A percentile compares a stretch with the other conserved stretches of the same genome.
These are phyloP conservation scores for Drosophila greeni DNA, from an alignment of 2,888 invertebrate species.

Conservation along the genomic window DNA sequence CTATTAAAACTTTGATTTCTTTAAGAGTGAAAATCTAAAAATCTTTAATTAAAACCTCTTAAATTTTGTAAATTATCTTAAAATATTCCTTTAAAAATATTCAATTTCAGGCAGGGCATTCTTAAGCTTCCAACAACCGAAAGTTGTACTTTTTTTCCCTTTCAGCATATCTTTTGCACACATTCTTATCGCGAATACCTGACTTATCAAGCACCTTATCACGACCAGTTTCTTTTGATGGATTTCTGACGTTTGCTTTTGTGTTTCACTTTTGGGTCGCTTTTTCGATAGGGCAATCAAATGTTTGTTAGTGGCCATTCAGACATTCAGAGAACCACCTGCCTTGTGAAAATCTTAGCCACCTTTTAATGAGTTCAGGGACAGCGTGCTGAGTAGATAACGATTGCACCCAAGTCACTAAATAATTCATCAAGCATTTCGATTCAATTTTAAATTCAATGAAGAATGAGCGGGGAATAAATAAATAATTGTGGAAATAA, in stretches of 20 bases:
- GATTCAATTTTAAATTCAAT: slow-evolving; percentile 27
- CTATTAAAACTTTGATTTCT: not conserved
- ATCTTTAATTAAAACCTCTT: not conserved
- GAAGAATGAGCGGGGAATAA: slow-evolving; percentile 15
- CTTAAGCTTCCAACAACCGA: not conserved
- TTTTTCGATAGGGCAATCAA: slow-evolving; percentile 34
- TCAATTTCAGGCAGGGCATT: slow-evolving; percentile 1
- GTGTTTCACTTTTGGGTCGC: slow-evolving; percentile 6
- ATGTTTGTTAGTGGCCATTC: slow-evolving; percentile 23
- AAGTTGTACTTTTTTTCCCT: not conserved
- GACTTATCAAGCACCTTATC: slow-evolving; percentile 29
- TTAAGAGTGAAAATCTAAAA: not conserved
- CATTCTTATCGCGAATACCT: slow-evolving; percentile 30
- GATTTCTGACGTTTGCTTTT: slow-evolving; percentile 21
- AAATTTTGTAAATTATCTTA: not conserved
- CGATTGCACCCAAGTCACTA: slow-evolving; percentile 24
- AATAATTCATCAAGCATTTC: slow-evolving; percentile 36
- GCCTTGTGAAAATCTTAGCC: slow-evolving; percentile 4
- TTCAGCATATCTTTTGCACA: slow-evolving; percentile 32
- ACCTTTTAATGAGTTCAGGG: slow-evolving; percentile 36
- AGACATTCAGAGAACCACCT: slow-evolving; percentile 11
- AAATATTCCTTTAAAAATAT: not conserved
- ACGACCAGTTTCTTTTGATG: slow-evolving; percentile 15
- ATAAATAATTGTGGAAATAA: slow-evolving; percentile 28
- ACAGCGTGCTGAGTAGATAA: slow-evolving; percentile 19